These are phyloP conservation scores for Prunella strophiata DNA, from an alignment of 2,797 vertebrate species.

Conservation along the genomic window DNA sequence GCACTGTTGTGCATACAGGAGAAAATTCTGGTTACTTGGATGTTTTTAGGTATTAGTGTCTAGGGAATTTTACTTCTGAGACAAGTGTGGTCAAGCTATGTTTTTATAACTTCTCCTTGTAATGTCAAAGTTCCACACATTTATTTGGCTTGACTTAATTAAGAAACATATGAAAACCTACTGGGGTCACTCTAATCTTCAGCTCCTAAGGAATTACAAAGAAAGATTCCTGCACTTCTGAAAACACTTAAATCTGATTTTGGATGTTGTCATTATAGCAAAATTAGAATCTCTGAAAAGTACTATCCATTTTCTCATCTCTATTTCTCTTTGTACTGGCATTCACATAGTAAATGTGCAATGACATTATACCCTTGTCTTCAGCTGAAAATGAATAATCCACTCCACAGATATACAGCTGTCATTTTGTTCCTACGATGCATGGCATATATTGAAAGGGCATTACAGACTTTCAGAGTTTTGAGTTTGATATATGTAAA, in stretches of 20 bases:
- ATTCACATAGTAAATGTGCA: neutral
- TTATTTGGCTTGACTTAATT: neutral
- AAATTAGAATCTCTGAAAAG: neutral
- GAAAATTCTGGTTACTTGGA: neutral
- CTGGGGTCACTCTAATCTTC: neutral
- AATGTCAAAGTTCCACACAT: neutral
- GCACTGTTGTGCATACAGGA: neutral
- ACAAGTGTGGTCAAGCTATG: neutral
- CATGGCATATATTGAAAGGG: conserved; percentile 8
- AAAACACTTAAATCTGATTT: neutral
- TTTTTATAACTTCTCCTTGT: neutral
- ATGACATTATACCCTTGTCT: neutral
- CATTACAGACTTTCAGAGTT: conserved; percentile 23
- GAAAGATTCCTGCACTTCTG: neutral
- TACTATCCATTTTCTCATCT: neutral
- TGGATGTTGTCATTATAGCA: neutral
- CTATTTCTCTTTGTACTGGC: conserved; percentile 9
- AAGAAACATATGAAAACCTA: neutral
- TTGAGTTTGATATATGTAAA: conserved; percentile 27
- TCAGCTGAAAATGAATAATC: conserved; percentile 41
- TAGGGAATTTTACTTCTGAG: neutral
- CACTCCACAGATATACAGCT: conserved; percentile 20
- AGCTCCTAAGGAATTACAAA: neutral
- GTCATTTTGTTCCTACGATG: conserved; percentile 6
- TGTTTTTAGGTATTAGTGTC: neutral